These are phyloP conservation scores for Platypus cylindrus DNA, from an alignment of 2,888 invertebrate genomes.

Conservation along the genomic window DNA sequence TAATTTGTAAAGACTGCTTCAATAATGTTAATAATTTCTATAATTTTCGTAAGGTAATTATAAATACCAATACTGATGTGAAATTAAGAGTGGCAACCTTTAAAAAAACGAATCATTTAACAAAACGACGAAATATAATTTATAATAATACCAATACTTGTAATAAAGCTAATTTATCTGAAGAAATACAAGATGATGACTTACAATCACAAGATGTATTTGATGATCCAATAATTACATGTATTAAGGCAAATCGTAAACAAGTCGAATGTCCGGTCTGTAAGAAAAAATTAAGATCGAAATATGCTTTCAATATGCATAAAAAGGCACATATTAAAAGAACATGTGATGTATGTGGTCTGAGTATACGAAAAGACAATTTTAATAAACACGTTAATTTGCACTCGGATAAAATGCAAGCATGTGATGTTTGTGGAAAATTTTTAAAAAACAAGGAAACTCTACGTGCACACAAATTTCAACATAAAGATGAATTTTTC, in stretches of 20 bases:
- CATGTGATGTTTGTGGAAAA: conserved; percentile 24
- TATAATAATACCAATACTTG: conserved; percentile 2
- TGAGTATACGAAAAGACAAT: conserved; percentile 19
- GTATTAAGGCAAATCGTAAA: no score
- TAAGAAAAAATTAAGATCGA: conserved; percentile 20
- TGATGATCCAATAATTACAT: neutral
- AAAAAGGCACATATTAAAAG: conserved; percentile 20
- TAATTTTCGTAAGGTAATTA: conserved; percentile 25
- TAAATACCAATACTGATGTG: conserved; percentile 22
- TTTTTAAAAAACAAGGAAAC: conserved; percentile 27
- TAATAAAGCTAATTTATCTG: conserved; percentile 1
- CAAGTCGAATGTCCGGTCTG: conserved; percentile 22
- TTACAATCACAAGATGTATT: conserved; percentile 6
- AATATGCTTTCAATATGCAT: conserved; percentile 18
- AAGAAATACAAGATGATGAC: conserved; percentile 4
- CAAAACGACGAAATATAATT: conserved; percentile 13
- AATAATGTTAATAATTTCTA: conserved; percentile 24
- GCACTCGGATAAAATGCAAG: conserved; percentile 23
- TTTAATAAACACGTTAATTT: conserved; percentile 18
- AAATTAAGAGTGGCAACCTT: conserved; percentile 15
- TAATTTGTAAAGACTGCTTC: conserved; percentile 25
- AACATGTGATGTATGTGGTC: conserved; percentile 28
- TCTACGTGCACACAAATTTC: conserved; percentile 23
- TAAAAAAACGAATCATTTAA: conserved; percentile 12
- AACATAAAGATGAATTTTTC: conserved; percentile 22